Percentiles rank a stretch among this genome's conserved stretches.
These are phyloP conservation scores for Drosophila sp. DNA, from an alignment of 1,140 invertebrate species.

Conservation along the genomic window DNA sequence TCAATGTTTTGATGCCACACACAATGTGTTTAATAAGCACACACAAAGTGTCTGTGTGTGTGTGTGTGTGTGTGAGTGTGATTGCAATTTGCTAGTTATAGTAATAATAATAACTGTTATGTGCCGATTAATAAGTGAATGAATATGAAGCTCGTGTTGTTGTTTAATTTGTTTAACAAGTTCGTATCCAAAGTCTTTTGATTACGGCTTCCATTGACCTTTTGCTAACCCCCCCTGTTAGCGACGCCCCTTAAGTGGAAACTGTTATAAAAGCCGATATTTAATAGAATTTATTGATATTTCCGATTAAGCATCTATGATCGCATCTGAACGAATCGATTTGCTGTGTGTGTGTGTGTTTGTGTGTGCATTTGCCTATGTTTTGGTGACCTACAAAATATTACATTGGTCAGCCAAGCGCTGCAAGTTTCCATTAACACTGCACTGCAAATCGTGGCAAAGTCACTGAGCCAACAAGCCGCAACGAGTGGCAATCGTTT, in stretches of 20 bases:
- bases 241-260: constrained; percentile 8
- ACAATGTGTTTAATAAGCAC: background rate
- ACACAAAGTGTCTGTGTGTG: background rate
- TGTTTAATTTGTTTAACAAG: constrained; percentile 34
- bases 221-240: constrained; percentile 26
- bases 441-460: constrained; percentile 51
- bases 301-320: constrained; percentile 23
- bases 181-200: constrained; percentile 48
- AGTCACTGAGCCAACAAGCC: constrained; percentile 51
- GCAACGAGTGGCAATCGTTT: constrained; percentile 27
- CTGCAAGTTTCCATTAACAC: constrained; percentile 80
- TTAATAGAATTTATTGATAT: constrained; percentile 27
- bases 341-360: constrained; percentile 18
- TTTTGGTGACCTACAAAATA: constrained; percentile 79
- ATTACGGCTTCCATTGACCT: constrained; percentile 62
- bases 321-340: background rate
- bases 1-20: constrained; percentile 19
- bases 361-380: constrained; percentile 29
- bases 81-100: constrained; percentile 40
- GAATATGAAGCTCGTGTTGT: constrained; percentile 14
- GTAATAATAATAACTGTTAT: constrained; percentile 40
- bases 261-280: constrained; percentile 35
- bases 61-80: background rate
- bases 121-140: constrained; percentile 23
- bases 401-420: constrained; percentile 79